phyloP scores from a whole-genome alignment of 2,113 vertebrate species.

The Jaculus jaculus region DNA sequence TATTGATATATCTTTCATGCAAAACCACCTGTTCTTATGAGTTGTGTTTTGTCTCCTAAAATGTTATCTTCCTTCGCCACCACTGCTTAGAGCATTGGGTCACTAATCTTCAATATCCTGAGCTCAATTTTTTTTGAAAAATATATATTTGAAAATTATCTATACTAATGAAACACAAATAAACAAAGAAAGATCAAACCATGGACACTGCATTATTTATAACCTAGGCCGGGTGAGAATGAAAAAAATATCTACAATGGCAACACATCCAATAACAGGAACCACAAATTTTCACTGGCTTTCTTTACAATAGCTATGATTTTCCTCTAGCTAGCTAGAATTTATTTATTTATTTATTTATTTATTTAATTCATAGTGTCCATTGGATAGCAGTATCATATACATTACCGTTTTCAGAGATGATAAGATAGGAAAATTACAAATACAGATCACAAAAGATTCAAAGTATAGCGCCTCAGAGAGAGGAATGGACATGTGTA shows the following conservation, averaged over 20 bases:
- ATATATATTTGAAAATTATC: background rate
- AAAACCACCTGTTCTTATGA: slow-evolving; percentile 49
- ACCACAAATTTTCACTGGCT: background rate
- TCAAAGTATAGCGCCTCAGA: background rate
- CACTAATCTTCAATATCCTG: slow-evolving; percentile 13
- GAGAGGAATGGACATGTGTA: background rate
- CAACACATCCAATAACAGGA: background rate
- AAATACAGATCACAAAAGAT: background rate
- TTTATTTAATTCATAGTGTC: background rate
- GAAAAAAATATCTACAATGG: background rate
- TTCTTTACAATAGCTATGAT: background rate
- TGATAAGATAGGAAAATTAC: background rate
- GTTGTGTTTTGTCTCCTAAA: slow-evolving; percentile 41
- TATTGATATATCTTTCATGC: background rate
- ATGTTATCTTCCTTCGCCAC: background rate
- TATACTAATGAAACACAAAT: slow-evolving; percentile 34
- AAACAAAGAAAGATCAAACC: slow-evolving; percentile 28
- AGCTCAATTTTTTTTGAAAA: background rate
- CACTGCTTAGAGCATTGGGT: background rate
- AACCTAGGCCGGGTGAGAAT: background rate
- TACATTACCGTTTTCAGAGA: background rate
- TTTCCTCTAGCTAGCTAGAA: slow-evolving; percentile 21
- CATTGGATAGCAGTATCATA: background rate
- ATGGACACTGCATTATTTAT: slow-evolving; percentile 27
- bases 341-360: background rate